phyloP scores from a whole-genome alignment of 1,140 invertebrate genomes.

The Holotrichia oblita region DNA sequence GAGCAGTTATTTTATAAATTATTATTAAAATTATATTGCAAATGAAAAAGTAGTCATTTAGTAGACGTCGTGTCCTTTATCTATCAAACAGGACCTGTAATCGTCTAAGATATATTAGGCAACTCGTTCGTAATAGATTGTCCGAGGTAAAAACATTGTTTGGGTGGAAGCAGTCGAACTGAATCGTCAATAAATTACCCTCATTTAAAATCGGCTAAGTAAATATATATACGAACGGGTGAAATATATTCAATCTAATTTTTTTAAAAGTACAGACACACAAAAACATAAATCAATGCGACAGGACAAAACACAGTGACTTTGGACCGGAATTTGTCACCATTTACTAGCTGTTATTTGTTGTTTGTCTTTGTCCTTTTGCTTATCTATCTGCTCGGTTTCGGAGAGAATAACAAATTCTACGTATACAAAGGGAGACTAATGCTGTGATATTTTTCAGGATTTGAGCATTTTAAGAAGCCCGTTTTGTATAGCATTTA shows the following conservation, averaged over 20 bases:
- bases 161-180: background rate
- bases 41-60: background rate
- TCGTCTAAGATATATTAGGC: background rate
- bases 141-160: background rate
- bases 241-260: constrained; percentile 2
- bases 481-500: too few relatives aligned
- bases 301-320: background rate
- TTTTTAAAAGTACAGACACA: background rate
- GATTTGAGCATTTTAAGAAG: too few relatives aligned
- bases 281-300: constrained; percentile 1
- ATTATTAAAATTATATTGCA: background rate
- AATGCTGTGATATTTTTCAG: too few relatives aligned
- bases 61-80: background rate
- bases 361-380: background rate
- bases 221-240: background rate
- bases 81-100: background rate
- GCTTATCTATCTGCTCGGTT: too few relatives aligned
- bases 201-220: constrained; percentile 8
- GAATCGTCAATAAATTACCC: constrained; percentile 20
- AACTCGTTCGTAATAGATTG: background rate
- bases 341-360: background rate
- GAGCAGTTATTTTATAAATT: too few relatives aligned
- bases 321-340: background rate
- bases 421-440: too few relatives aligned
- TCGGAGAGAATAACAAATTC: too few relatives aligned